Percentiles rank a stretch among this genome's conserved stretches.
These are phyloP conservation scores for Phaetusa simplex DNA, from an alignment of 2,113 vertebrate species.

Conservation along the genomic window DNA sequence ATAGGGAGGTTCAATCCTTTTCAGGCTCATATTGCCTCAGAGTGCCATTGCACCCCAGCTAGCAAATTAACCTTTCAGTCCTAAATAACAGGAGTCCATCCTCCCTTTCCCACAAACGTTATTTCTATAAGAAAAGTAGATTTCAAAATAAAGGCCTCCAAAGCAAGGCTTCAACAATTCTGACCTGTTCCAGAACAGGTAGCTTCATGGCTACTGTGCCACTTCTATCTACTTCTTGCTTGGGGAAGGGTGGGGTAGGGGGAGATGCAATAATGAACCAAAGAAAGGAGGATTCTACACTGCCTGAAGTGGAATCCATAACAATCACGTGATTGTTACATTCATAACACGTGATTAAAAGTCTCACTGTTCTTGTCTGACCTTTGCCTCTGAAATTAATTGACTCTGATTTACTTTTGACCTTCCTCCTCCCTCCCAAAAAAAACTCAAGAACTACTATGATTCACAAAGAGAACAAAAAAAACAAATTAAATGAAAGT, in stretches of 20 bases:
- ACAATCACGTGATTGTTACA: neutral
- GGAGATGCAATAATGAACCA: neutral
- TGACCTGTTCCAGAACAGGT: neutral
- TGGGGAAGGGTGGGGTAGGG: neutral
- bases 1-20: neutral
- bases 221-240: neutral
- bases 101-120: neutral
- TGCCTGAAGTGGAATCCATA: neutral
- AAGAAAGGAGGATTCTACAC: neutral
- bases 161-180: neutral
- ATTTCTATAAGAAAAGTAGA: neutral
- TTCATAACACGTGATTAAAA: accelerated
- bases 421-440: neutral
- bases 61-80: neutral
- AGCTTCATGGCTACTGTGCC: neutral
- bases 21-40: neutral
- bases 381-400: neutral
- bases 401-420: neutral
- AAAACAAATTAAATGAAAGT: neutral
- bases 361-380: neutral
- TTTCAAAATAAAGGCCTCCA: neutral
- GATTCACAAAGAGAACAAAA: neutral
- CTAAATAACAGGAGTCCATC: neutral
- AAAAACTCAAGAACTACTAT: neutral
- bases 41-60: neutral